Evolutionary conservation across 2,113 vertebrate genomes (phyloP).

Genomic region (Bostrychus sinensis): DNA sequence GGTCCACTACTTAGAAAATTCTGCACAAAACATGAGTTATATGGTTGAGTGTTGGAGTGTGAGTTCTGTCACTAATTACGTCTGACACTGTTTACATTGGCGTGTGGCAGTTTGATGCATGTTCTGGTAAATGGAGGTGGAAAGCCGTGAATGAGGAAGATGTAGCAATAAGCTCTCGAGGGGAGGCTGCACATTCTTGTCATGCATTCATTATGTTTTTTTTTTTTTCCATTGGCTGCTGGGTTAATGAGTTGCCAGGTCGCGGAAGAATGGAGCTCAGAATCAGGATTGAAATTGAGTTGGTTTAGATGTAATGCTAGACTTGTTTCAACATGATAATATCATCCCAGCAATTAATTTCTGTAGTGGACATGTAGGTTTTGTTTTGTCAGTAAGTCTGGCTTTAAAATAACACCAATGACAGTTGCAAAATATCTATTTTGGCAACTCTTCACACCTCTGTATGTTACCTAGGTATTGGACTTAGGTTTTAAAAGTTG

Average conservation of each 20-base stretch:
- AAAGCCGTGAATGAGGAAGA: constrained; percentile 45
- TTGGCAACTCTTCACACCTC: too few relatives aligned
- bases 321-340: too few relatives aligned
- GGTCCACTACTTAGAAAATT: too few relatives aligned
- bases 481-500: too few relatives aligned
- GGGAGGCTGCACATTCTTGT: constrained; percentile 41
- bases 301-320: neutral
- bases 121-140: constrained; percentile 42
- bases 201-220: constrained; percentile 48
- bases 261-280: constrained; percentile 22
- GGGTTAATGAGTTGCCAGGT: constrained; percentile 49
- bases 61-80: constrained; percentile 37
- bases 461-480: too few relatives aligned
- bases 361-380: too few relatives aligned
- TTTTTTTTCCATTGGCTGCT: constrained; percentile 45
- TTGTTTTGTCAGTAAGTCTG: too few relatives aligned
- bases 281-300: neutral
- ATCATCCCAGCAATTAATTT: too few relatives aligned
- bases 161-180: constrained; percentile 17
- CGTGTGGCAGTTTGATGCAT: constrained; percentile 50
- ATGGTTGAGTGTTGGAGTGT: constrained; percentile 13
- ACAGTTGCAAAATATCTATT: too few relatives aligned
- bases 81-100: constrained; percentile 59
- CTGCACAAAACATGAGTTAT: too few relatives aligned
- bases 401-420: too few relatives aligned